Conservation (phyloP, 2,113 vertebrate species). For the Dolichotis patagonum region DNA sequence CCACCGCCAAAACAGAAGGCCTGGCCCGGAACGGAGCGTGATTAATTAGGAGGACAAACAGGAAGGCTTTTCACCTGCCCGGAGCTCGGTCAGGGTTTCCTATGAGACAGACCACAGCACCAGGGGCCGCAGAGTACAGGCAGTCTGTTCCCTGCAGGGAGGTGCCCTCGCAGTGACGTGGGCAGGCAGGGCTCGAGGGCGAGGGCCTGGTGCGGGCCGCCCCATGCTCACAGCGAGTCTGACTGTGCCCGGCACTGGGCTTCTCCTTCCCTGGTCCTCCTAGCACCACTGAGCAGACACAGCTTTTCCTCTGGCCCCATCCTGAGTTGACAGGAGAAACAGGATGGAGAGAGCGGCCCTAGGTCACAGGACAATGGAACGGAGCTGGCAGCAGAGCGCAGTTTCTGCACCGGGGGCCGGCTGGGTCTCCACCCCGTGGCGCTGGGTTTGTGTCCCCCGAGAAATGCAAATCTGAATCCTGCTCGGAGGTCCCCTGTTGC, state of each 20-base stretch:
- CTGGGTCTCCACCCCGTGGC: not conserved
- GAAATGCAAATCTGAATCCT: not conserved
- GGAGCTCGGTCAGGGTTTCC: constrained; percentile 11
- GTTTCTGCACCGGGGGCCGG: not conserved
- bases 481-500: not conserved
- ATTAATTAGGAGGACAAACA: constrained; percentile 46
- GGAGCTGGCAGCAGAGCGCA: not conserved
- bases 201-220: not conserved
- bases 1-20: not conserved
- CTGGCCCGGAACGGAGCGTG: not conserved
- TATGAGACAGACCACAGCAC: not conserved
- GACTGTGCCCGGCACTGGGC: not conserved
- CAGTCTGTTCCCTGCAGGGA: constrained; percentile 40
- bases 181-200: not conserved
- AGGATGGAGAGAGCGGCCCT: not conserved
- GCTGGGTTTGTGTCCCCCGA: not conserved
- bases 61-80: constrained; percentile 69
- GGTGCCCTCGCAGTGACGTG: not conserved
- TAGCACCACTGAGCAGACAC: not conserved
- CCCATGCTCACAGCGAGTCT: not conserved
- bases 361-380: not conserved
- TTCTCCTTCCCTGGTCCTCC: not conserved
- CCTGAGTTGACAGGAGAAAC: not conserved
- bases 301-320: not conserved
- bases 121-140: constrained; percentile 4